A percentile compares a stretch with the other conserved stretches of the same genome.
Evolutionary conservation across 2,797 vertebrate species (phyloP).

Genomic region (Siniperca undulata): DNA sequence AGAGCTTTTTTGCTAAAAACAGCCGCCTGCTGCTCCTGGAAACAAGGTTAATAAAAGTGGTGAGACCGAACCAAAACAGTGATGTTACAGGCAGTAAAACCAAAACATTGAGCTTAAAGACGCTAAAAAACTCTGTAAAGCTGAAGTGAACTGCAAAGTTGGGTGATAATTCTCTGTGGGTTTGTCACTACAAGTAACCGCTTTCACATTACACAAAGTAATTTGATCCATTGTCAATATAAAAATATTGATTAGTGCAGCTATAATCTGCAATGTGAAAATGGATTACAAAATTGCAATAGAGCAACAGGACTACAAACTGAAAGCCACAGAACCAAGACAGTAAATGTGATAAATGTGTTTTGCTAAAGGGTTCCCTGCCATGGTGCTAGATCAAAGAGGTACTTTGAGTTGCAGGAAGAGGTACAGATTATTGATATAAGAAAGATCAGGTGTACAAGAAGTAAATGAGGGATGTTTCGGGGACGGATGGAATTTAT

Average conservation of each 20-base stretch:
- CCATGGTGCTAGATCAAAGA: not conserved
- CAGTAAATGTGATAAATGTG: not conserved
- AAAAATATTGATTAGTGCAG: not conserved
- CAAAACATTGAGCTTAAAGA: not conserved
- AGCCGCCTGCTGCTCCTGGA: not conserved
- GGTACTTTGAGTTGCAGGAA: not conserved
- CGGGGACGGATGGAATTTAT: not conserved
- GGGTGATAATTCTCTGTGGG: not conserved
- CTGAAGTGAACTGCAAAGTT: not conserved
- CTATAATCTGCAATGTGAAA: not conserved
- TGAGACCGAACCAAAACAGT: not conserved
- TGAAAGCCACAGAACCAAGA: conserved; percentile 4
- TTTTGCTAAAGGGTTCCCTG: not conserved
- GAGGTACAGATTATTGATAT: conserved; percentile 1
- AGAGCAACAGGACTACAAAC: not conserved
- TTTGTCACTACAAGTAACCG: not conserved
- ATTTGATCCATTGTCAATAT: not conserved
- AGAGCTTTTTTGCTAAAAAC: not conserved
- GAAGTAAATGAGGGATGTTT: conserved; percentile 10
- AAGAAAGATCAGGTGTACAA: conserved; percentile 13
- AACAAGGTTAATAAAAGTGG: not conserved
- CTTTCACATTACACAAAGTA: not conserved
- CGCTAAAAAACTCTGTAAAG: not conserved
- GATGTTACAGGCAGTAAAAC: not conserved
- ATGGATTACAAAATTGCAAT: not conserved